These are phyloP conservation scores for Bos taurus DNA, from an alignment of 2,113 vertebrate species.

Conservation along the genomic window DNA sequence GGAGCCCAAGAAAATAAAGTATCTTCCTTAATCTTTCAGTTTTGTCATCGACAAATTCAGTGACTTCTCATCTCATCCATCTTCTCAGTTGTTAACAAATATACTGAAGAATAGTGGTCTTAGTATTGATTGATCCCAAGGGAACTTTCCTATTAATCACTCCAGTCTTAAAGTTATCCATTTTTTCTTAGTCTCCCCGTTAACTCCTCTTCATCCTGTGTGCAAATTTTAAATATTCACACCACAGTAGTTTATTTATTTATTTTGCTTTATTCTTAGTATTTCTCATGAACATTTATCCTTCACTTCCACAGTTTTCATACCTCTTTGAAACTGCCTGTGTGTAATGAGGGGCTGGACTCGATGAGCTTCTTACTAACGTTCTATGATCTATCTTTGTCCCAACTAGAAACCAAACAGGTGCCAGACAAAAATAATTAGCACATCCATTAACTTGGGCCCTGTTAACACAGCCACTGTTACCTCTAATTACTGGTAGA, in stretches of 20 bases:
- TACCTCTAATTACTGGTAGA: constrained; percentile 16
- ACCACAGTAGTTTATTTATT: neutral
- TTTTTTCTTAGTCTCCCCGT: neutral
- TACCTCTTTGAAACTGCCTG: neutral
- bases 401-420: neutral
- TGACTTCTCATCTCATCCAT: constrained; percentile 43
- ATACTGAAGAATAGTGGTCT: neutral
- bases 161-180: neutral
- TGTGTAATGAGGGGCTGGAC: neutral
- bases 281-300: neutral
- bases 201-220: neutral
- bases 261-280: neutral
- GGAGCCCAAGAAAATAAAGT: neutral
- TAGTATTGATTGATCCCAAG: constrained; percentile 57
- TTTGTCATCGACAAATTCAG: constrained; percentile 48
- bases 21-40: constrained; percentile 37
- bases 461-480: neutral
- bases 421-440: constrained; percentile 41
- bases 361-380: neutral
- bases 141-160: constrained; percentile 43
- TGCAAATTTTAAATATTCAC: neutral
- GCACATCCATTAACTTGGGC: neutral
- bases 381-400: neutral
- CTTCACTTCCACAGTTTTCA: neutral
- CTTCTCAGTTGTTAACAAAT: constrained; percentile 60